Evolutionary conservation across 2,797 vertebrate species (phyloP), one percentile per base, ranked within the genome.

Genomic region (Acrossocheilus wenchowensis): DNA sequence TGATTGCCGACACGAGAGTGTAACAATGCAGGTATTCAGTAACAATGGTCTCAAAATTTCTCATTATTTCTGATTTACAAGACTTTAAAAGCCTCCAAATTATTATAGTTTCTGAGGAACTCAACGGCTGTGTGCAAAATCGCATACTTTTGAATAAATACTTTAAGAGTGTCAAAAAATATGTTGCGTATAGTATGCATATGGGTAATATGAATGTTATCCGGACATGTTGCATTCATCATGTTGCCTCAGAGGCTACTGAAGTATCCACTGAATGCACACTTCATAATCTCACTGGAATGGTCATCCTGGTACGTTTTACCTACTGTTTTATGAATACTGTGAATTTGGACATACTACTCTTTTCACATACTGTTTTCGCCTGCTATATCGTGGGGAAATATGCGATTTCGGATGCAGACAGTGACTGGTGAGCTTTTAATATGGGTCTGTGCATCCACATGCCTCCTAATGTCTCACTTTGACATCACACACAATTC

Each of bases 391-490:
- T 26, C 26, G n/a, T 26, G 8, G 23, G 9, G 9, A 60, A n/a
- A n/a, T 62, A 12, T 62, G 60, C 0, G 5, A 64, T 64, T 64
- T 64, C 5, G 5, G 5, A 64, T 30, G 60, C 60, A 75, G 60
- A 1, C 71, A 7, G 41, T 80, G 73, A 36, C 82, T 85, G 68
- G 78, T 77, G 81, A 78, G 78, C 85, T 45, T 79, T 79, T 73
- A 52, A 74, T 81, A 86, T 19, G 45, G 23, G 23, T 69, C 64
- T 81, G 71, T 54, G 62, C 78, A 57, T 86, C 6, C 73, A 57
- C 17, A 10, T 60, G 23, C 21, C 9, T 60, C 23, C 57, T 60
- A 60, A 30, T 15, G 36, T 54, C 72, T 69, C 64, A 84, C 50
- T 77, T 83, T 23, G 39, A 72, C 23, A 30, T 79, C 64, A 73